These are phyloP conservation scores for Mellilla xanthometata DNA, from an alignment of 2,888 invertebrate species.

Conservation along the genomic window DNA sequence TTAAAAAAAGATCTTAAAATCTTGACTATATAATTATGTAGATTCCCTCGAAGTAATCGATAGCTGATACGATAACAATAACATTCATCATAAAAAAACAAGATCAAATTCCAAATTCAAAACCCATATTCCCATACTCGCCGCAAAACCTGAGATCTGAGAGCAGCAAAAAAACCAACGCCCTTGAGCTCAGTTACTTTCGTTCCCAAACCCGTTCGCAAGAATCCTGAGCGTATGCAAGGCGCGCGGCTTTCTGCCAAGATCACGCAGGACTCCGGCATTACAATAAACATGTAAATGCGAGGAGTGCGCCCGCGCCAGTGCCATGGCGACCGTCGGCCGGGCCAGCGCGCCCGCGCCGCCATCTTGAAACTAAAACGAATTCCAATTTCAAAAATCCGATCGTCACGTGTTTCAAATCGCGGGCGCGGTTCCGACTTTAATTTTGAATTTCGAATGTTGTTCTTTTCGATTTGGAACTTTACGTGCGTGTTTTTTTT, in stretches of 20 bases:
- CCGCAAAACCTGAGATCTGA: no score
- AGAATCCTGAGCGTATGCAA: conserved; percentile 30
- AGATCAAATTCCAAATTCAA: no score
- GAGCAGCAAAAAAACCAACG: conserved; percentile 24
- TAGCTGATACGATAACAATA: no score
- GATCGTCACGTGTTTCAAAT: conserved; percentile 12
- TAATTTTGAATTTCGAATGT: no score
- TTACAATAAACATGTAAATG: conserved; percentile 70
- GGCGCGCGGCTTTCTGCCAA: conserved; percentile 28
- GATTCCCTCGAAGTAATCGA: no score
- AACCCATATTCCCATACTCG: no score
- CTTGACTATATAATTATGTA: no score
- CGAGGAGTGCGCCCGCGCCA: conserved; percentile 47
- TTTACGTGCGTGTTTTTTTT: no score
- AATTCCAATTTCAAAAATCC: conserved; percentile 10
- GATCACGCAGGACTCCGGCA: conserved; percentile 53
- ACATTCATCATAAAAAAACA: no score
- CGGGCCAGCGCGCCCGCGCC: conserved; percentile 61
- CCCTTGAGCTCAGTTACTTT: conserved; percentile 34
- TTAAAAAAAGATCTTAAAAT: no score
- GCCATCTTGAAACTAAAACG: conserved; percentile 37
- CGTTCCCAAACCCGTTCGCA: conserved; percentile 33
- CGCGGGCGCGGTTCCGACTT: conserved; percentile 8
- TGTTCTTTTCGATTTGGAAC: no score
- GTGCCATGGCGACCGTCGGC: conserved; percentile 71